phyloP scores from a whole-genome alignment of 2,113 vertebrate genomes.

The Puma concolor region DNA sequence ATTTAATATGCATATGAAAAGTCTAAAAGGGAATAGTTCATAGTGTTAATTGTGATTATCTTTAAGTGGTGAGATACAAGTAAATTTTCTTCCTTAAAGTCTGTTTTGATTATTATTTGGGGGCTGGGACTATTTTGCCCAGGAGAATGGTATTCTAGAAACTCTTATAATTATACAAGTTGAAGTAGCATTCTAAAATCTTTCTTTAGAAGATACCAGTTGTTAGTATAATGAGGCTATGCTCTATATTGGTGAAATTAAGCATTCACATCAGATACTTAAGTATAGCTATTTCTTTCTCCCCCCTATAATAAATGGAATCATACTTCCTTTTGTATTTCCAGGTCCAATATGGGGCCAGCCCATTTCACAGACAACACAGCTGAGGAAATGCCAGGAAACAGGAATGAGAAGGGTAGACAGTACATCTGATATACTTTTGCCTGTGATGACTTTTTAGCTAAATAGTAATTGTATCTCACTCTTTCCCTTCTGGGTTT shows the following conservation, averaged over 20 bases:
- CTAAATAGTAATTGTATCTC: background rate
- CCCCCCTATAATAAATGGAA: background rate
- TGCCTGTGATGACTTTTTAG: background rate
- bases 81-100: background rate
- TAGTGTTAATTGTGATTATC: background rate
- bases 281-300: background rate
- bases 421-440: background rate
- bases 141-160: background rate
- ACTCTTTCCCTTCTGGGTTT: background rate
- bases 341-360: background rate
- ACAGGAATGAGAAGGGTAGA: background rate
- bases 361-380: background rate
- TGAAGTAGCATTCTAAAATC: conserved; percentile 14
- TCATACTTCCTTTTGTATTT: background rate
- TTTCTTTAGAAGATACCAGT: conserved; percentile 17
- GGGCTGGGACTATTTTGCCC: background rate
- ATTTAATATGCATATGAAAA: background rate
- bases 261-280: background rate
- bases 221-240: background rate
- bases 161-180: background rate
- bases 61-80: background rate
- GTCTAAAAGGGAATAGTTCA: background rate
- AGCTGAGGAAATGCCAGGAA: background rate
- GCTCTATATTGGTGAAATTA: background rate
- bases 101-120: background rate